A percentile compares a stretch with the other conserved stretches of the same genome.
Evolutionary conservation across 1,140 invertebrate species (phyloP).

Genomic region (Schlechtendalia chinensis): DNA sequence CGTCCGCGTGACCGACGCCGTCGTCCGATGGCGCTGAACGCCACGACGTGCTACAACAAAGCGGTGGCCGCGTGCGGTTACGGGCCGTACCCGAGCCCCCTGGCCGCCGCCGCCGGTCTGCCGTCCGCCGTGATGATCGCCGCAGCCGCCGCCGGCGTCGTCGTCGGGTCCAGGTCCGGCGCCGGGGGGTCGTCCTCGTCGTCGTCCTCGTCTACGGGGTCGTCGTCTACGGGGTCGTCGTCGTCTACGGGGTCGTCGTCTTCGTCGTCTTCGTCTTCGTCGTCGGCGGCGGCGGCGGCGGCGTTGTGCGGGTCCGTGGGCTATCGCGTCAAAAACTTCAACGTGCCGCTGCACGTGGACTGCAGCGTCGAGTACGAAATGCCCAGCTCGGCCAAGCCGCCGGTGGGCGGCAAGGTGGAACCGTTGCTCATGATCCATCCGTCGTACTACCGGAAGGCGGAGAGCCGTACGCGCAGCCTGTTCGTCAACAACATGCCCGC

Average conservation of each 20-base stretch:
- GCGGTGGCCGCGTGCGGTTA: conserved; percentile 20
- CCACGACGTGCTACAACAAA: conserved; percentile 47
- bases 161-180: background rate
- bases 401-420: conserved; percentile 70
- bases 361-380: conserved; percentile 83
- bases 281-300: no score
- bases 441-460: conserved; percentile 78
- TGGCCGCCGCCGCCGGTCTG: background rate
- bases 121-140: conserved; percentile 16
- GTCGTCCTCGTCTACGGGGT: no score
- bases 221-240: no score
- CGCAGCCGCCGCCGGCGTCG: background rate
- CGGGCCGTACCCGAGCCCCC: conserved; percentile 18
- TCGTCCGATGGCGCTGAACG: conserved; percentile 37
- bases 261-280: no score
- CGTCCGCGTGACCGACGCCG: background rate
- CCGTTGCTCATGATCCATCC: conserved; percentile 81
- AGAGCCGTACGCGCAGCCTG: conserved; percentile 70
- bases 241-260: no score
- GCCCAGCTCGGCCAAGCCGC: conserved; percentile 76
- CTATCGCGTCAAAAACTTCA: conserved; percentile 65
- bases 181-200: no score
- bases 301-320: background rate
- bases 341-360: conserved; percentile 75
- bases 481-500: conserved; percentile 70